Conservation (phyloP, 2,888 invertebrate genomes). For the Stramonita haemastoma region DNA sequence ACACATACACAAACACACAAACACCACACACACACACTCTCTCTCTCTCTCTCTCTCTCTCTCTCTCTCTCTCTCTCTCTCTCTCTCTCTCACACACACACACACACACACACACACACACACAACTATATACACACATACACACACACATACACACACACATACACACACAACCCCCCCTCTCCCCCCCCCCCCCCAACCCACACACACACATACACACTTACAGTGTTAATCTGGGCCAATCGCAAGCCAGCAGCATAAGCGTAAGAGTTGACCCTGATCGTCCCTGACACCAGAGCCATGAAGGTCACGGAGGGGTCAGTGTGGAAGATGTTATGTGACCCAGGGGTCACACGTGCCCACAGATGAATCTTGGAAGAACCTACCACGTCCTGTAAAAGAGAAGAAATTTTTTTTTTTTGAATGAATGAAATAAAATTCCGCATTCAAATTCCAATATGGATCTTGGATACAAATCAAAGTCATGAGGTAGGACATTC, state of each 20-base stretch:
- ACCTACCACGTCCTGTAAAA: neutral
- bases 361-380: slow-evolving; percentile 24
- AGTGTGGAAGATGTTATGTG: slow-evolving; percentile 58
- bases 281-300: slow-evolving; percentile 61
- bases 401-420: neutral
- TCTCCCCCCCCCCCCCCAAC: neutral
- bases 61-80: no score
- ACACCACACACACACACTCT: no score
- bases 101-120: neutral
- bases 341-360: slow-evolving; percentile 49
- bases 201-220: slow-evolving; percentile 5
- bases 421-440: no score
- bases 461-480: no score
- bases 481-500: no score
- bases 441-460: no score
- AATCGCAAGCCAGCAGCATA: slow-evolving; percentile 58
- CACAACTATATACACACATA: neutral
- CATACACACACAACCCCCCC: neutral
- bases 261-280: slow-evolving; percentile 64
- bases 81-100: neutral
- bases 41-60: no score
- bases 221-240: slow-evolving; percentile 55
- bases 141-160: neutral
- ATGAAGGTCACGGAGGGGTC: slow-evolving; percentile 59
- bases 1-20: no score